Percentiles rank a stretch among this genome's conserved stretches.
These are phyloP conservation scores for Virgularia gustaviana DNA, from an alignment of 92 coral and sea anemone genomes.

Conservation along the genomic window DNA sequence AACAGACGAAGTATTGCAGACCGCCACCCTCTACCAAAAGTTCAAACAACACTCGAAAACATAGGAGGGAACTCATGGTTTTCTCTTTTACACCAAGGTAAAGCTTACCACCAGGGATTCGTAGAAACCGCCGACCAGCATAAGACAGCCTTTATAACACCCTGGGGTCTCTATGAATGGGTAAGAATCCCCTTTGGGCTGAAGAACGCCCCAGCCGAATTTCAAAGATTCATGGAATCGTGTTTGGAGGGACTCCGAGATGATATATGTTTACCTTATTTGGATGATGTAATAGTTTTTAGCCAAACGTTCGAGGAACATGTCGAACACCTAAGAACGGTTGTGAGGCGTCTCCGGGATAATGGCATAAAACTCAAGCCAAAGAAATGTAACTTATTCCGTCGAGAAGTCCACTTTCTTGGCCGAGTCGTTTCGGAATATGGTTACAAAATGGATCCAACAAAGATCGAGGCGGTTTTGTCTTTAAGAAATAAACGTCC, in stretches of 20 bases:
- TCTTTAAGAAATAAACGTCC: conserved; percentile 24
- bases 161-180: conserved; percentile 56
- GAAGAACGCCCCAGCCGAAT: conserved; percentile 35
- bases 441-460: not conserved
- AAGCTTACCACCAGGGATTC: conserved; percentile 50
- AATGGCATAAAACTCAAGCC: not conserved
- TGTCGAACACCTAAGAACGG: not conserved
- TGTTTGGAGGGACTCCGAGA: not conserved
- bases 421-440: not conserved
- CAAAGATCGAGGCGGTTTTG: not conserved
- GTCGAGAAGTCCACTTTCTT: not conserved
- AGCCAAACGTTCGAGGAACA: not conserved
- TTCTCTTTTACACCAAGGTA: conserved; percentile 40
- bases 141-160: conserved; percentile 39
- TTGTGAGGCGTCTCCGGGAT: not conserved
- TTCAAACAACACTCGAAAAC: conserved; percentile 20
- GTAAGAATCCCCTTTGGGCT: conserved; percentile 44
- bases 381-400: not conserved
- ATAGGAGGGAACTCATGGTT: conserved; percentile 48
- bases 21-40: conserved; percentile 28
- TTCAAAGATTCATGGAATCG: not conserved
- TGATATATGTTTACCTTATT: conserved; percentile 50
- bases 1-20: not conserved
- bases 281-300: conserved; percentile 37
- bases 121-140: conserved; percentile 7